Evolutionary conservation across 2,113 vertebrate species (phyloP).

Genomic region (Oreochromis spilurus): DNA sequence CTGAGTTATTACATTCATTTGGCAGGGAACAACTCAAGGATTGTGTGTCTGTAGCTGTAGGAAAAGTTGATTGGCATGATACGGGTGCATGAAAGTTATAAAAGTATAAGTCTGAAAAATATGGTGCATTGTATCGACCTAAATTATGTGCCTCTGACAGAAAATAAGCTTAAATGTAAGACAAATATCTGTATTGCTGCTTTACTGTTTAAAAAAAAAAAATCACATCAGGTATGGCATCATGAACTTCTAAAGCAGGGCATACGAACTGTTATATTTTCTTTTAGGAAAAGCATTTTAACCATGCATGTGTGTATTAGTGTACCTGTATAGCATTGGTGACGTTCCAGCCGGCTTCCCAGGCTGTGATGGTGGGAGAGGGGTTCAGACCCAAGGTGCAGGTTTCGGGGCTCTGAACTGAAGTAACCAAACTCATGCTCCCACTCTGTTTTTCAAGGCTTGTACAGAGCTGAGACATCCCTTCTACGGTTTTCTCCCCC

Average conservation of each 20-base stretch:
- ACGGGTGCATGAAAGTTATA: background rate
- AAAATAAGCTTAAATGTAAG: background rate
- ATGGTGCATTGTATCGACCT: background rate
- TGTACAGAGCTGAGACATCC: background rate
- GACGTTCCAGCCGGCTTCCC: slow-evolving; percentile 81
- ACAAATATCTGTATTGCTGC: background rate
- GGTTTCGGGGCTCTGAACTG: background rate
- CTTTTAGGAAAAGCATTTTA: background rate
- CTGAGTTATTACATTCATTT: background rate
- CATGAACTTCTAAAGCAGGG: background rate
- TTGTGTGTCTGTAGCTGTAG: background rate
- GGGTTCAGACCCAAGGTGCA: background rate
- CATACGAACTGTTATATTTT: background rate
- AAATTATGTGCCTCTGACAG: background rate
- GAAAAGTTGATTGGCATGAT: background rate
- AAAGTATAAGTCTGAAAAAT: background rate
- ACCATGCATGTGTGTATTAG: background rate
- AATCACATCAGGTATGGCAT: background rate
- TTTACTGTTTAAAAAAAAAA: background rate
- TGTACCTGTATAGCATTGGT: slow-evolving; percentile 76
- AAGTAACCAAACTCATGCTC: background rate
- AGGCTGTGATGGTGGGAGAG: slow-evolving; percentile 68
- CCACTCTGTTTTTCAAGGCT: background rate
- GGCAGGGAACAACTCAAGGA: background rate
- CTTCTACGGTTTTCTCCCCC: background rate